Percentiles rank a stretch among this genome's conserved stretches.
Conservation (phyloP, 2,113 vertebrate species). For the Atherinomorus stipes region DNA sequence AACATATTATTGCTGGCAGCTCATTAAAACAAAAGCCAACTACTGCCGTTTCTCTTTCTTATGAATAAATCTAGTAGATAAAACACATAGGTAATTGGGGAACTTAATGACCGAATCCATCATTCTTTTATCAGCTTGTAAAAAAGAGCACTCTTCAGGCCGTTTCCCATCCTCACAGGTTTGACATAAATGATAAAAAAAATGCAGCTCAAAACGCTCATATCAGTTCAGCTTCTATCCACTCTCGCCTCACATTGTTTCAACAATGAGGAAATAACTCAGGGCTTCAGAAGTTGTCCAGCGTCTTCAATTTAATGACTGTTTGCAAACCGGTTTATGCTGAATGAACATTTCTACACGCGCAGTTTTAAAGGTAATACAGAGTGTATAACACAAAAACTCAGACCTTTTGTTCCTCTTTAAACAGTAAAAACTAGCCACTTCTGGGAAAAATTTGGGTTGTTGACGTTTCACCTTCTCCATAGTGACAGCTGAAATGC, state of each 20-base stretch:
- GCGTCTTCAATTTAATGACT: slow-evolving; percentile 16
- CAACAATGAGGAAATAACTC: slow-evolving; percentile 2
- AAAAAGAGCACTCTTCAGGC: slow-evolving; percentile 14
- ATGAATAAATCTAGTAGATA: slow-evolving; percentile 72
- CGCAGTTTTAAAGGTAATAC: background rate
- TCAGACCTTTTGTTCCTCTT: background rate
- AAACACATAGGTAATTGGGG: slow-evolving; percentile 60
- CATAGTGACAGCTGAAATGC: background rate
- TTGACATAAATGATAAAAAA: slow-evolving; percentile 39
- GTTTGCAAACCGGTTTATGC: background rate
- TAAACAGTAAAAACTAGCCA: background rate
- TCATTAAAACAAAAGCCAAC: slow-evolving; percentile 23
- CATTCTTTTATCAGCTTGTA: slow-evolving; percentile 64
- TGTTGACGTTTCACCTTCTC: too few species aligned
- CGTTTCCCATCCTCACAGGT: slow-evolving; percentile 19
- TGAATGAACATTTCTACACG: slow-evolving; percentile 8
- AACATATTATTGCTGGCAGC: slow-evolving; percentile 17
- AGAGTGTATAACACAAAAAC: background rate
- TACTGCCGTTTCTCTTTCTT: slow-evolving; percentile 40
- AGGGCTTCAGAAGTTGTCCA: slow-evolving; percentile 17
- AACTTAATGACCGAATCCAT: slow-evolving; percentile 74
- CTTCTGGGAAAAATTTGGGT: too few species aligned
- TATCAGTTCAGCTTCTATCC: slow-evolving; percentile 30
- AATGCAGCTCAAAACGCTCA: slow-evolving; percentile 36
- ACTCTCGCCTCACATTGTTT: slow-evolving; percentile 12